Evolutionary conservation across 1,140 invertebrate genomes (phyloP).

Genomic region (Trachymyrmex cornetzi): DNA sequence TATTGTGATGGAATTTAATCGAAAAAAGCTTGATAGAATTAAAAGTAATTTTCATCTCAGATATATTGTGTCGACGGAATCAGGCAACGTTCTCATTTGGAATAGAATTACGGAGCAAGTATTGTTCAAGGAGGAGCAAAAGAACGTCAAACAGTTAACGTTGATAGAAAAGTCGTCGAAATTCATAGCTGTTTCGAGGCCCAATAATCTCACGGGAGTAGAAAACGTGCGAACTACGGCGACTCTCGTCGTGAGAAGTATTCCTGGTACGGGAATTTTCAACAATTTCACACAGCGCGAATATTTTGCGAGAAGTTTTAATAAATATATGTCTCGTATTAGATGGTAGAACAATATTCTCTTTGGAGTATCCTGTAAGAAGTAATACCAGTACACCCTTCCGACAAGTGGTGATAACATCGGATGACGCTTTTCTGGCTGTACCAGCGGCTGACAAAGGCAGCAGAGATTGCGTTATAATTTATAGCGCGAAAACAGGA

Average conservation of each 20-base stretch:
- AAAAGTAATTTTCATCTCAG: constrained; percentile 79
- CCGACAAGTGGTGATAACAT: constrained; percentile 92
- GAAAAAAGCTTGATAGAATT: background rate
- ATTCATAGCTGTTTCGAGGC: constrained; percentile 94
- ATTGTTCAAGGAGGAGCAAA: constrained; percentile 94
- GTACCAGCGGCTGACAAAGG: constrained; percentile 93
- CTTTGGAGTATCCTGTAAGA: constrained; percentile 92
- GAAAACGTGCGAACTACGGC: constrained; percentile 89
- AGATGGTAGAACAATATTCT: constrained; percentile 92
- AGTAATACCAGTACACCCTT: constrained; percentile 90
- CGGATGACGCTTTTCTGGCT: constrained; percentile 92
- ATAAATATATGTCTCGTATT: constrained; percentile 68
- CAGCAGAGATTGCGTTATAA: constrained; percentile 93
- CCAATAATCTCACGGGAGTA: constrained; percentile 87
- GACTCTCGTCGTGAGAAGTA: constrained; percentile 89
- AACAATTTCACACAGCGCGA: background rate
- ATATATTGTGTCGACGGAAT: constrained; percentile 96
- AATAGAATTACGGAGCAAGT: constrained; percentile 94
- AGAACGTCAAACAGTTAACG: constrained; percentile 94
- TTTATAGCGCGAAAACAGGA: constrained; percentile 95
- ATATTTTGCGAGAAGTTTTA: background rate
- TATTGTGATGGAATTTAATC: background rate
- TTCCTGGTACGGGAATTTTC: constrained; percentile 88
- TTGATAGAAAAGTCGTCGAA: constrained; percentile 94
- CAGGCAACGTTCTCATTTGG: constrained; percentile 97